Evolutionary conservation across 2,113 vertebrate genomes (phyloP).

Genomic region (Myodes glareolus): DNA sequence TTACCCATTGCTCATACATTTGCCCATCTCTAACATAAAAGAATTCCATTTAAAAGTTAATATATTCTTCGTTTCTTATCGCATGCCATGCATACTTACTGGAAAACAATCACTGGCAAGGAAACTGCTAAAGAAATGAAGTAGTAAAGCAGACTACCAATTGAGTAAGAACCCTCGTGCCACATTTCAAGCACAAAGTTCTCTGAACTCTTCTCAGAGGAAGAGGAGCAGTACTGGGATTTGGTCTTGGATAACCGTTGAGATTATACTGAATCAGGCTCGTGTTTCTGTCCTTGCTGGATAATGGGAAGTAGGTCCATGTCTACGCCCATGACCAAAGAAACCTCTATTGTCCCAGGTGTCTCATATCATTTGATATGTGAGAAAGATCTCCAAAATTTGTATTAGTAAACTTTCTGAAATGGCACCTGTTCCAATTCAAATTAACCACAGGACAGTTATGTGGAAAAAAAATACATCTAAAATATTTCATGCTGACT

Average conservation of each 20-base stretch:
- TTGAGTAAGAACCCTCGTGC: neutral
- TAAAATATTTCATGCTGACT: slow-evolving; percentile 42
- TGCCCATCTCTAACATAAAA: neutral
- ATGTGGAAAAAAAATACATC: neutral
- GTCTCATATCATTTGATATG: neutral
- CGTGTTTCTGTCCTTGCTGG: neutral
- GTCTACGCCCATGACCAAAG: neutral
- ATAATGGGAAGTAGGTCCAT: neutral
- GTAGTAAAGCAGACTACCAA: neutral
- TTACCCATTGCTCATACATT: neutral
- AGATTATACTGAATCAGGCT: neutral
- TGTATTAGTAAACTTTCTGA: neutral
- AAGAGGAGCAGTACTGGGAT: neutral
- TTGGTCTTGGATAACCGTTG: slow-evolving; percentile 38
- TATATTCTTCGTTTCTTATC: slow-evolving; percentile 24
- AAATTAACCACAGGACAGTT: neutral
- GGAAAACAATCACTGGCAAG: neutral
- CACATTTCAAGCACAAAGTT: slow-evolving; percentile 27
- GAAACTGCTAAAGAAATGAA: neutral
- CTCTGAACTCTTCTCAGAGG: neutral
- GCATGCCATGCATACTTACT: neutral
- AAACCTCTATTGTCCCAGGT: neutral
- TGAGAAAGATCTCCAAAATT: neutral
- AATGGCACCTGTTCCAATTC: neutral
- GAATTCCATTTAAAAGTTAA: neutral